Evolutionary conservation across 1,140 invertebrate genomes (phyloP), one percentile per base, ranked within the genome.

Genomic region (Dinothrombium tinctorium): DNA sequence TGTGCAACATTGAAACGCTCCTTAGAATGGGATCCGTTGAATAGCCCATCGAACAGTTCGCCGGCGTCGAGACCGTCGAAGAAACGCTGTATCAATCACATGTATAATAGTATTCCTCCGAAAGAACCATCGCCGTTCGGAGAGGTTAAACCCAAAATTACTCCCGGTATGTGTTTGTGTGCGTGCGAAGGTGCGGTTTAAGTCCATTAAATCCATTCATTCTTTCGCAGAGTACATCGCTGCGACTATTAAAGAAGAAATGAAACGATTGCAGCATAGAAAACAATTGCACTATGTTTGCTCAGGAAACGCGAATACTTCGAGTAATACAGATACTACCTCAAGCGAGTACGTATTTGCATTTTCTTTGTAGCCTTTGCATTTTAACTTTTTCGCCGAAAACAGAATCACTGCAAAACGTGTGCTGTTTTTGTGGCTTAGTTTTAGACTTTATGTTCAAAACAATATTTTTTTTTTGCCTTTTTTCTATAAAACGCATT

Each of bases 1-100:
- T 90, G 84, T 68, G 82, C 81, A 60, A 89, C 83, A 52, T 65
- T 87, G 43, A 92, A 90, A 68, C 71, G 83, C 58, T 75, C 74
- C 55, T 68, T 84, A 53, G 83, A 92, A 59, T 89, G 86, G 69
- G 83, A 90, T 63, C 75, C 80, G 23, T 69, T 84, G 43, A 41
- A 39, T 37, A 31, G 33, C 2, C 28, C 40, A 12, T 33, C 32
- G 17, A 26, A 26, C n/a, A 28, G 15, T 31, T 21, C 32, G 20
- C 25, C 41, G 17, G 35, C 23, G 19, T 73, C 76, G 51, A 64
- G 75, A 46, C 74, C 80, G 21, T 71, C 71, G 41, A 87, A 86
- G 63, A 66, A 82, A 59, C 66, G 82, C 59, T 72, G 83, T 65
- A 70, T 71, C 54, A 79, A 78, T 39, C 75, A 66, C 51, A 54